Conservation (phyloP, 2,888 invertebrate species). For the Punctoribates punctum region DNA sequence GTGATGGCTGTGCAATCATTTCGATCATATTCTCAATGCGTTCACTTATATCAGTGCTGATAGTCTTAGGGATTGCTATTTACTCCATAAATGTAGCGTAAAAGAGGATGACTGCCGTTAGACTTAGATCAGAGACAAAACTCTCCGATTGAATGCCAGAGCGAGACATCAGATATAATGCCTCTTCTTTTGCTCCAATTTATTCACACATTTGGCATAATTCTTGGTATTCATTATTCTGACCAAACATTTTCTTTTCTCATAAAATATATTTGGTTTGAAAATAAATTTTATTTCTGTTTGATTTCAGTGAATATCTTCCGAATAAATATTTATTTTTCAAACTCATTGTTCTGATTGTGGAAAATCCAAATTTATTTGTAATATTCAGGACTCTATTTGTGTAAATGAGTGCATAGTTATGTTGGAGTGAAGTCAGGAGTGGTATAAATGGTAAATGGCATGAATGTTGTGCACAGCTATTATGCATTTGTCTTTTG, state of each 20-base stretch:
- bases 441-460: not conserved
- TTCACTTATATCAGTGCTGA: not conserved
- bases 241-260: too few species aligned
- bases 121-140: too few species aligned
- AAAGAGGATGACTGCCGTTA: not conserved
- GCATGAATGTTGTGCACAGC: not conserved
- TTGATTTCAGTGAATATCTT: too few species aligned
- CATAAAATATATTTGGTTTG: too few species aligned
- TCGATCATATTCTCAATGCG: not conserved
- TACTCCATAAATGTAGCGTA: conserved; percentile 18
- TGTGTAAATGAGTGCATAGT: conserved; percentile 10
- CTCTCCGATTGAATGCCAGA: too few species aligned
- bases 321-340: too few species aligned
- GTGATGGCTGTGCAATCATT: not conserved
- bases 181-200: too few species aligned
- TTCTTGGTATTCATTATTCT: too few species aligned
- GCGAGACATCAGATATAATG: too few species aligned
- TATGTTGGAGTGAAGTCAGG: not conserved
- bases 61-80: not conserved
- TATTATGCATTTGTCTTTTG: not conserved
- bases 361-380: not conserved
- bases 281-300: too few species aligned
- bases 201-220: too few species aligned
- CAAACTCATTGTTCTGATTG: not conserved
- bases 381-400: not conserved